A percentile compares a stretch with the other conserved stretches of the same genome.
Evolutionary conservation across 2,113 vertebrate species (phyloP).

Genomic region (Corvus moneduloides): DNA sequence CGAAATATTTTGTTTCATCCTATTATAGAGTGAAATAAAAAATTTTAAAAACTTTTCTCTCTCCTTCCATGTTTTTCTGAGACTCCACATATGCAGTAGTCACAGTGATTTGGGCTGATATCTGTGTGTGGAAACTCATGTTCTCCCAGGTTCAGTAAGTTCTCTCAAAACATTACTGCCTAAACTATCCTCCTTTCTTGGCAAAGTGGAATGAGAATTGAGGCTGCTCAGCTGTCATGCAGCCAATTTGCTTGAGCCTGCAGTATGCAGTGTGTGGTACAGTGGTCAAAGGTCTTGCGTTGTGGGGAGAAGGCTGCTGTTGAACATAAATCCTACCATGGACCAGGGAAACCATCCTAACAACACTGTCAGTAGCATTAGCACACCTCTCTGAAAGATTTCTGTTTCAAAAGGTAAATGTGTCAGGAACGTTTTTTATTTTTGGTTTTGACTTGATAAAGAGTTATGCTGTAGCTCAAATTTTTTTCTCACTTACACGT

Average conservation of each 20-base stretch:
- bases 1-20: background rate
- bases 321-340: background rate
- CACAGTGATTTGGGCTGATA: background rate
- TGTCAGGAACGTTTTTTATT: background rate
- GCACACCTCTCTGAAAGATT: background rate
- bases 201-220: background rate
- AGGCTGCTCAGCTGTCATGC: background rate
- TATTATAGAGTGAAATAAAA: background rate
- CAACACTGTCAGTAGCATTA: background rate
- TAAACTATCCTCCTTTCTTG: background rate
- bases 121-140: background rate
- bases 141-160: background rate
- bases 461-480: background rate
- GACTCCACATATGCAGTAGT: background rate
- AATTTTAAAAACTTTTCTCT: background rate
- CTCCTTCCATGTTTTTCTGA: background rate
- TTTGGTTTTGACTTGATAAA: background rate
- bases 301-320: background rate
- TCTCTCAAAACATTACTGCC: background rate
- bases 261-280: background rate
- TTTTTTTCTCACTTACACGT: background rate
- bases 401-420: background rate
- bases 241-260: background rate
- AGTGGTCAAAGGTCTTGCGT: background rate
- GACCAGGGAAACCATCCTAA: background rate